phyloP scores from a whole-genome alignment of 2,113 vertebrate species.

The Rutilus rutilus region DNA sequence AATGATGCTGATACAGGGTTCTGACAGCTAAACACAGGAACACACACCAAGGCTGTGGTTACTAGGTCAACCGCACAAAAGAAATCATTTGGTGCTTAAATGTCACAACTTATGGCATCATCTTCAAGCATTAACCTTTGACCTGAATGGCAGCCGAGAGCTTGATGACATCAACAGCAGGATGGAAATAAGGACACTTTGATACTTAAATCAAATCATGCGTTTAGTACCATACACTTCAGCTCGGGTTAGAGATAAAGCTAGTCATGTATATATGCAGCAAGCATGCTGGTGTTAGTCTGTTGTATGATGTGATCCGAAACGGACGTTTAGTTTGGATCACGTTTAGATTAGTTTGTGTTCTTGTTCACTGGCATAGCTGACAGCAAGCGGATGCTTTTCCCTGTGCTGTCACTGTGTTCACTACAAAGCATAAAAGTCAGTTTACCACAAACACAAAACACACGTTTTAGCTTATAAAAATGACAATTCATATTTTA shows the following conservation, averaged over 20 bases:
- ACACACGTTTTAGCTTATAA: conserved; percentile 30
- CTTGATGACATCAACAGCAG: background rate
- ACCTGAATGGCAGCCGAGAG: conserved; percentile 10
- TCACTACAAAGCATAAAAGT: background rate
- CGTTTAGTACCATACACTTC: background rate
- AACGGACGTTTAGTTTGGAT: background rate
- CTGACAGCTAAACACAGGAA: conserved; percentile 8
- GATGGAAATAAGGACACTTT: conserved; percentile 39
- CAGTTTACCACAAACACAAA: conserved; percentile 14
- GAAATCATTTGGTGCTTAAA: conserved; percentile 20
- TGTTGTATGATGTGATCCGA: background rate
- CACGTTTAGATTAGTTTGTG: background rate
- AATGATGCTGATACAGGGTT: background rate
- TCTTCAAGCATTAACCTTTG: conserved; percentile 18
- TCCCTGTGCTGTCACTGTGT: background rate
- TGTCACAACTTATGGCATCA: conserved; percentile 8
- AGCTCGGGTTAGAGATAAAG: background rate
- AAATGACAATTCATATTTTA: background rate
- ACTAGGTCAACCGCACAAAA: conserved; percentile 53
- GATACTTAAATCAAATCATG: conserved; percentile 15
- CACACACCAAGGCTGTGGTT: background rate
- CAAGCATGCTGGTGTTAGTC: background rate
- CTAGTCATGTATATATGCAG: background rate
- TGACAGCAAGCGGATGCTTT: background rate
- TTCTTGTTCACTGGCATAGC: background rate